Base-by-base conservation (phyloP, 1,140 invertebrate genomes). In the Euglossa dilemma region DNA sequence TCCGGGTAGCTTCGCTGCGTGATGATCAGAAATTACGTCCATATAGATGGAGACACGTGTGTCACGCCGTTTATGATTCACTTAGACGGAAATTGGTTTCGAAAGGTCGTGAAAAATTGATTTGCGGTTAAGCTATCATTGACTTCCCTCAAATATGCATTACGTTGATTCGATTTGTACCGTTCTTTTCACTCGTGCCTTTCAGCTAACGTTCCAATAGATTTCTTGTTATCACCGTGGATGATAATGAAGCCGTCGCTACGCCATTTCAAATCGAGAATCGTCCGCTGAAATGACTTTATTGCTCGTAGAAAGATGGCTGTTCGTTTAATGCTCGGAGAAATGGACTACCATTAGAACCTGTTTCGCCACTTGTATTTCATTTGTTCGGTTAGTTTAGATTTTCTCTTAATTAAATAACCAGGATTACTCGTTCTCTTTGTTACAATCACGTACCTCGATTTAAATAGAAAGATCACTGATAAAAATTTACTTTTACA, bases 91-190 rank as follows among this genome's bases (percentile, higher is more conserved):
- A 76, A 76, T 82, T 43, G 63, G 18, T 59, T 82, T 76, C 28
- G 54, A 81, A 75, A 75, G 80, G 72, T 75, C 80, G 25, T 81
- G 52, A 72, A 81, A 81, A 81, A 72, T 81, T 67, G 63, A 82
- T 76, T 69, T 18, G 52, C 6, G 16, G 50, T 25, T 57, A 82
- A 50, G 52, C 63, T 45, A 52, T 52, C 80, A 59, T 69, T 59
- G 25, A 50, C n/a, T 82, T 14, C 43, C 20, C 20, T 56, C 52
- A 28, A 63, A 76, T 59, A 56, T 52, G 25, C 73, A 56, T 67
- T 76, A 76, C 18, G 61, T 18, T 18, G n/a, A 43, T 64, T 81
- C 63, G 25, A 47, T 47, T 69, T 78, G 11, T 43, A n/a, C 18
- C 9, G n/a, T 64, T 78, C 54, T 52, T 61, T 61, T 9, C n/a